Evolutionary conservation across 2,888 invertebrate species (phyloP), one percentile per base, ranked within the genome.

Genomic region (Melanostoma mellinum): DNA sequence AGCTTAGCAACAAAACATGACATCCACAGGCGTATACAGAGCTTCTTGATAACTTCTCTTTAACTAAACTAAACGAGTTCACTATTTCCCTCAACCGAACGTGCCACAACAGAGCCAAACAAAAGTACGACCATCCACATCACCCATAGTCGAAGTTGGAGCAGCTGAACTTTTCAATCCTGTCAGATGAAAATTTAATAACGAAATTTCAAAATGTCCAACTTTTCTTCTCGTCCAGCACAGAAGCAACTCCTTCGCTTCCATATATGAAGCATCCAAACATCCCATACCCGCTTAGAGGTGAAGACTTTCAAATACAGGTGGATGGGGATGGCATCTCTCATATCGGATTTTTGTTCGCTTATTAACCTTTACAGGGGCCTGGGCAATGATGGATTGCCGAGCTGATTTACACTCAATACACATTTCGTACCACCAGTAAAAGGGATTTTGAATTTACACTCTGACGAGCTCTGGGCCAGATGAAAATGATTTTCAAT

Each of bases 181-280:
- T 81, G 85, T 86, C 86, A 86, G 86, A 85, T 85, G 85, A 85
- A 86, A 86, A 86, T 86, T 86, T 86, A 86, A 86, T 86, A 86
- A 86, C 78, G 53, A 86, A 86, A 86, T 86, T 86, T 86, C 86
- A 86, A 86, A 86, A 76, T 86, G 86, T 86, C 86, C 86, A 86
- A 85, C 85, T 85, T 86, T 84, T 38, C 65, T 61, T 74, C 74
- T 81, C 74, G 65, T 55, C 53, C 65, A 52, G 68, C 2, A 38
- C 1, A 67, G 33, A 38, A 44, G 6, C 6, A 44, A 38, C n/a
- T 10, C 9, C 5, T 6, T 30, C 20, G 4, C 20, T 6, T 36
- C 52, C 53, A n/a, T 32, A 8, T 32, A 20, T 44, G 50, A n/a
- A 48, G 56, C 50, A 65, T 35, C 42, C 20, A 20, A 0, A 20